Conservation (phyloP, 2,797 vertebrate species). For the Manis crassicaudata region DNA sequence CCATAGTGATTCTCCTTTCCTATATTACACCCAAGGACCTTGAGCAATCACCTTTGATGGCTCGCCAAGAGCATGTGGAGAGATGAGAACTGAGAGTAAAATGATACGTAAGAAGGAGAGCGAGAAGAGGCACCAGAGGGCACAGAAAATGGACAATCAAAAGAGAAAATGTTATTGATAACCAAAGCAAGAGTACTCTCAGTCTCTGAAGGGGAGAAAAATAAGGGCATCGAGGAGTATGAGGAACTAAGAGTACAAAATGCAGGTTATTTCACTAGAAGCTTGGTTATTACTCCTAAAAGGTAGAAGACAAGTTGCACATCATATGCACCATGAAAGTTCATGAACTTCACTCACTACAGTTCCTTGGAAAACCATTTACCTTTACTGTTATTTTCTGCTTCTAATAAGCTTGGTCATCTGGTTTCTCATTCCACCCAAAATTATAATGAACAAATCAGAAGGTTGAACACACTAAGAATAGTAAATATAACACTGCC, state of each 20-base stretch:
- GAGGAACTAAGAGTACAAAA: slow-evolving; percentile 40
- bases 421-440: not conserved
- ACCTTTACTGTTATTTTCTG: slow-evolving; percentile 9
- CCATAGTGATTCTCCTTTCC: not conserved
- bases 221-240: not conserved
- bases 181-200: not conserved
- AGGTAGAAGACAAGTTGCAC: not conserved
- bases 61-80: not conserved
- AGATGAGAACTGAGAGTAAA: not conserved
- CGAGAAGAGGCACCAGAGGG: not conserved
- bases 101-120: not conserved
- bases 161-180: not conserved
- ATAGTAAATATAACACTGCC: not conserved
- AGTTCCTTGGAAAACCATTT: not conserved
- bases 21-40: not conserved
- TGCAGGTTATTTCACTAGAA: not conserved
- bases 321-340: not conserved
- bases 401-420: not conserved
- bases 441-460: slow-evolving; percentile 37
- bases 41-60: not conserved
- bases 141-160: not conserved
- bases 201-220: not conserved
- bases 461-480: not conserved
- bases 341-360: not conserved
- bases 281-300: not conserved